phyloP scores from a whole-genome alignment of 2,888 invertebrate species.

The Protophormia terraenovae region DNA sequence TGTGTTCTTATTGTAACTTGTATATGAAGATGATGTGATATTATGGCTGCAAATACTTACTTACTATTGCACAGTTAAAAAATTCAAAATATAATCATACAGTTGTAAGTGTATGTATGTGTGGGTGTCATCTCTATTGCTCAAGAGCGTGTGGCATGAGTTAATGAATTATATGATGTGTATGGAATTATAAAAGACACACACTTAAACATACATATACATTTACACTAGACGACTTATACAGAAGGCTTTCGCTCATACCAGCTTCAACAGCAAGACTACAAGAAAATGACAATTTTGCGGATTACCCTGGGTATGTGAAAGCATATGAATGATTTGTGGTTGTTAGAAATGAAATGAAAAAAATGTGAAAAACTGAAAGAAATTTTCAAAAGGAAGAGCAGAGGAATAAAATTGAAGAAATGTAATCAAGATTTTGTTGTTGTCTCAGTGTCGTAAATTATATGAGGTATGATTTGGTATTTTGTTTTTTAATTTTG shows the following conservation, averaged over 20 bases:
- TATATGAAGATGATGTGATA: slow-evolving; percentile 41
- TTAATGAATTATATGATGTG: slow-evolving; percentile 68
- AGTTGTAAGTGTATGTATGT: neutral
- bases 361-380: neutral
- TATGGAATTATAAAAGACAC: slow-evolving; percentile 60
- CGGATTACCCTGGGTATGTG: slow-evolving; percentile 61
- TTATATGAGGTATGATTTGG: slow-evolving; percentile 39
- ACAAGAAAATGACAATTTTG: slow-evolving; percentile 63
- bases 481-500: slow-evolving; percentile 54
- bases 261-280: neutral
- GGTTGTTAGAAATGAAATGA: slow-evolving; percentile 51
- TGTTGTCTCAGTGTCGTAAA: slow-evolving; percentile 35
- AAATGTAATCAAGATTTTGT: slow-evolving; percentile 54
- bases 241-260: neutral
- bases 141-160: slow-evolving; percentile 50
- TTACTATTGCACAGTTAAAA: neutral
- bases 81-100: neutral
- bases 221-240: neutral
- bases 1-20: slow-evolving; percentile 55
- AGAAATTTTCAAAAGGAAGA: neutral
- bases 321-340: slow-evolving; percentile 67
- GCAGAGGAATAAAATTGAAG: slow-evolving; percentile 22
- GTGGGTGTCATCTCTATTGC: neutral
- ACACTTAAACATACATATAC: neutral
- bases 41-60: slow-evolving; percentile 4